These are phyloP conservation scores for Argopecten irradians DNA, from an alignment of 1,140 invertebrate genomes.

Conservation along the genomic window DNA sequence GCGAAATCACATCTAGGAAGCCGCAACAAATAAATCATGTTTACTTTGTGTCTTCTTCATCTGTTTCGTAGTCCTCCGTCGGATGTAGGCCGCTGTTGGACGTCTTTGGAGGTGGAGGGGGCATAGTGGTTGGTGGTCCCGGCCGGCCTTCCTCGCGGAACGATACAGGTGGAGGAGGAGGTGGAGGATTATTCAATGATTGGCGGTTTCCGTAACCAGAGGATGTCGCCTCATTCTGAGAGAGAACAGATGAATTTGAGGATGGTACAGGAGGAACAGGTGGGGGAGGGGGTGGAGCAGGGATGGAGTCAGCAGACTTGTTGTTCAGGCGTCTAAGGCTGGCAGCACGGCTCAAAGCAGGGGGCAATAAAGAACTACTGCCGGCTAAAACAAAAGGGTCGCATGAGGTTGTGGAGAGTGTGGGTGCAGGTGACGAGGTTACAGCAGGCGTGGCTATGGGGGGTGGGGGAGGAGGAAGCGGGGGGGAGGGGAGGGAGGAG, in stretches of 20 bases:
- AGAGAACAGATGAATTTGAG: conserved; percentile 39
- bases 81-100: conserved; percentile 14
- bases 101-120: conserved; percentile 18
- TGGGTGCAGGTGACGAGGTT: conserved; percentile 36
- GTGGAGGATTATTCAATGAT: conserved; percentile 52
- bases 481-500: conserved; percentile 30
- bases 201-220: conserved; percentile 41
- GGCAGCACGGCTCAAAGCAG: conserved; percentile 37
- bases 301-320: conserved; percentile 21
- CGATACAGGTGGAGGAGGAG: conserved; percentile 47
- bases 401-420: conserved; percentile 42
- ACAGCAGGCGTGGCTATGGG: conserved; percentile 27
- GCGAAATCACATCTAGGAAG: conserved; percentile 10
- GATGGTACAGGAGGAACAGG: conserved; percentile 47
- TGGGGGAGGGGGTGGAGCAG: conserved; percentile 48
- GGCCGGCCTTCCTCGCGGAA: neutral
- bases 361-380: neutral
- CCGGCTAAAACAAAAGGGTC: conserved; percentile 28
- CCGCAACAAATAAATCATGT: neutral
- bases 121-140: conserved; percentile 25
- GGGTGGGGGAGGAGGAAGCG: conserved; percentile 32
- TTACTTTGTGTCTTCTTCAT: conserved; percentile 52
- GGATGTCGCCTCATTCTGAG: conserved; percentile 36
- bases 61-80: conserved; percentile 43
- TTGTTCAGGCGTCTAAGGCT: neutral